Evolutionary conservation across 2,113 vertebrate genomes (phyloP).

Genomic region (Noctilio leporinus): DNA sequence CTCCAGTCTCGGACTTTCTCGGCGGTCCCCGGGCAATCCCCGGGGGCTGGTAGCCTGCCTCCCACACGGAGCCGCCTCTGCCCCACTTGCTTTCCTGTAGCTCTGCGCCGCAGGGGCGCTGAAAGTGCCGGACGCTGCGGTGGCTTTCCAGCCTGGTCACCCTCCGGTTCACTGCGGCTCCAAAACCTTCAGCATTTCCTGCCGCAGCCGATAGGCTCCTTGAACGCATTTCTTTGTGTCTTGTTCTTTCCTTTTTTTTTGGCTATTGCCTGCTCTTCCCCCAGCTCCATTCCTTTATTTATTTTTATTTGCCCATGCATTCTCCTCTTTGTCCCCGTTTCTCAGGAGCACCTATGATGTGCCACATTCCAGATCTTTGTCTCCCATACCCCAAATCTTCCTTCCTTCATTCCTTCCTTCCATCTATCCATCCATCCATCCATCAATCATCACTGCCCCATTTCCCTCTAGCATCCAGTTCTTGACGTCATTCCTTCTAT

Average conservation of each 20-base stretch:
- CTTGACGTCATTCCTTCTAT: background rate
- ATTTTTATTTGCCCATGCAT: background rate
- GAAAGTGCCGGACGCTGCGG: slow-evolving; percentile 54
- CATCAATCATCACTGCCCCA: background rate
- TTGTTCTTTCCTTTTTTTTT: background rate
- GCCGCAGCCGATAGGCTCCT: background rate
- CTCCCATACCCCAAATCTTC: background rate
- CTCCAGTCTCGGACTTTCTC: slow-evolving; percentile 13
- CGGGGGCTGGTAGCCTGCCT: slow-evolving; percentile 27
- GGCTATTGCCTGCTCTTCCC: background rate
- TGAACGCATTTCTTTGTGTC: background rate
- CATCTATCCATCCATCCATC: background rate
- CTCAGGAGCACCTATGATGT: background rate
- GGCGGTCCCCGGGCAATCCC: slow-evolving; percentile 43
- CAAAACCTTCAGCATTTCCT: slow-evolving; percentile 50
- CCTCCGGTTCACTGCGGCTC: too few species aligned
- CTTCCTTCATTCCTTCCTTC: background rate
- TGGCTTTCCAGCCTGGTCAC: too few species aligned
- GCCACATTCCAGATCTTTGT: background rate
- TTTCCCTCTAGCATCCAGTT: background rate
- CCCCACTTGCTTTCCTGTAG: slow-evolving; percentile 68
- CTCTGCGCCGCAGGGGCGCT: slow-evolving; percentile 27
- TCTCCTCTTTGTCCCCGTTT: background rate
- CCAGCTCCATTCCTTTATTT: background rate
- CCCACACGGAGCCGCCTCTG: slow-evolving; percentile 45